phyloP scores from a whole-genome alignment of 2,888 invertebrate genomes.

The Tenthredo distinguenda region DNA sequence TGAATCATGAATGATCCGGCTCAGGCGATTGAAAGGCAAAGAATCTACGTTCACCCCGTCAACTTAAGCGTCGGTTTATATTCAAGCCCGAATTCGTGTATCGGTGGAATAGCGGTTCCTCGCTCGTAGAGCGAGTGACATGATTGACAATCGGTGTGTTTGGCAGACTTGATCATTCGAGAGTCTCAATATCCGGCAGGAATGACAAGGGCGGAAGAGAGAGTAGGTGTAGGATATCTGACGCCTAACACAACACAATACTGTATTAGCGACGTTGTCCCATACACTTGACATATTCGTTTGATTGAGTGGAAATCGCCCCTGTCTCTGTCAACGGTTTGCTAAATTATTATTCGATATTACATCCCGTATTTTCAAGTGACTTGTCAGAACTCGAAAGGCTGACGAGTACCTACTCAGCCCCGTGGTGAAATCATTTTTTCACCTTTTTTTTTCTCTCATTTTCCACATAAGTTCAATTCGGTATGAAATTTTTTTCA shows the following conservation, averaged over 20 bases:
- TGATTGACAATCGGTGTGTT: constrained; percentile 53
- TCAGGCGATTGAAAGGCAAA: background rate
- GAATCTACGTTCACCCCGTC: background rate
- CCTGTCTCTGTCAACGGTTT: constrained; percentile 13
- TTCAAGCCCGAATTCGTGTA: background rate
- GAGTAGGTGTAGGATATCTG: background rate
- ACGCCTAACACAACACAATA: constrained; percentile 42
- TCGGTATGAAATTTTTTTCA: background rate
- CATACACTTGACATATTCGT: constrained; percentile 33
- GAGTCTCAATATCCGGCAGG: constrained; percentile 45
- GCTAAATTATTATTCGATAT: constrained; percentile 36
- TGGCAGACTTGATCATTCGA: constrained; percentile 52
- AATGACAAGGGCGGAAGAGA: constrained; percentile 26
- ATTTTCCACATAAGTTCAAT: background rate
- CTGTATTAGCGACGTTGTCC: constrained; percentile 41
- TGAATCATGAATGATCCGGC: background rate
- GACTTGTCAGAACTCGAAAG: constrained; percentile 8
- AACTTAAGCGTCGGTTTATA: background rate
- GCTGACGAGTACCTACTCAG: background rate
- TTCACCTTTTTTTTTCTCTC: background rate
- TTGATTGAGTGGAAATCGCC: constrained; percentile 42
- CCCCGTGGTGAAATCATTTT: background rate
- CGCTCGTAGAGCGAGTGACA: constrained; percentile 26
- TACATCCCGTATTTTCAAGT: constrained; percentile 25
- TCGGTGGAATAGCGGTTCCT: background rate